Conservation (phyloP, 2,113 vertebrate species). For the Ramphastos sulfuratus region DNA sequence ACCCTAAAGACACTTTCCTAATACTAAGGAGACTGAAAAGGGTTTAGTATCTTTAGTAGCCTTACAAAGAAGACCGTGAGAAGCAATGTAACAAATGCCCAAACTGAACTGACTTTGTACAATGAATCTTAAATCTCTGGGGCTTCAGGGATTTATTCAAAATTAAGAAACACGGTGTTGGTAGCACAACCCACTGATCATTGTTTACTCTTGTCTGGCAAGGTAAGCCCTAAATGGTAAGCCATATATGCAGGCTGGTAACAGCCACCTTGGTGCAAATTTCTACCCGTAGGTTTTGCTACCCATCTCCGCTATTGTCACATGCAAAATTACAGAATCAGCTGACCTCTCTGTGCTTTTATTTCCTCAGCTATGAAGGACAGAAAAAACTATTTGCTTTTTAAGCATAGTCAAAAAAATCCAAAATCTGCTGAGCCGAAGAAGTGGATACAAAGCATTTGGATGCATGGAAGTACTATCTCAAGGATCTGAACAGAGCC, state of each 20-base stretch:
- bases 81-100: constrained; percentile 12
- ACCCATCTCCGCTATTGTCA: not conserved
- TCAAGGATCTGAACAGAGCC: not conserved
- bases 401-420: not conserved
- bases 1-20: constrained; percentile 32
- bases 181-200: not conserved
- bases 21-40: constrained; percentile 33
- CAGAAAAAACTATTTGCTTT: not conserved
- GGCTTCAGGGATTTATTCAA: not conserved
- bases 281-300: not conserved
- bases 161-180: not conserved
- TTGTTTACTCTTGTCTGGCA: not conserved
- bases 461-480: not conserved
- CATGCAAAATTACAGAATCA: not conserved
- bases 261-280: not conserved
- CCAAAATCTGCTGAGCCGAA: not conserved
- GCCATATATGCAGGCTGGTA: not conserved
- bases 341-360: not conserved
- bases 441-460: not conserved
- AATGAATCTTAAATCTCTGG: not conserved
- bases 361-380: not conserved
- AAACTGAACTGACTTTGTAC: constrained; percentile 12
- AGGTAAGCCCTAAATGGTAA: not conserved
- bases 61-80: constrained; percentile 45
- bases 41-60: constrained; percentile 38